Percentiles rank a stretch among this genome's conserved stretches.
Conservation (phyloP, 2,888 invertebrate genomes). For the Patella caerulea region DNA sequence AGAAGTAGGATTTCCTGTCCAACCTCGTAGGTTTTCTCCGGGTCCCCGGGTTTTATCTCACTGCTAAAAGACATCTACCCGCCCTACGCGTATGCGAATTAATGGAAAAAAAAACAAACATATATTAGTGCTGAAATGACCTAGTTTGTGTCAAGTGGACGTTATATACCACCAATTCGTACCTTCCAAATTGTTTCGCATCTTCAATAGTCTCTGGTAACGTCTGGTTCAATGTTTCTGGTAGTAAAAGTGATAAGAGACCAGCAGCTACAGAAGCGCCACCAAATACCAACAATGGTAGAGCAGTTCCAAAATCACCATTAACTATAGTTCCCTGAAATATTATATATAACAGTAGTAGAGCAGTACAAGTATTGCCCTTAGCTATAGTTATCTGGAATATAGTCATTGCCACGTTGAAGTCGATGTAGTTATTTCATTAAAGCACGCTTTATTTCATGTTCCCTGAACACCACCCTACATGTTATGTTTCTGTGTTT, state of each 20-base stretch:
- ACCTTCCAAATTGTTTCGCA: slow-evolving; percentile 35
- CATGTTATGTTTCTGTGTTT: no score
- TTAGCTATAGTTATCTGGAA: not conserved
- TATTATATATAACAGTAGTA: no score
- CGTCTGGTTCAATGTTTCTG: slow-evolving; percentile 83
- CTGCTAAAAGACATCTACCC: no score
- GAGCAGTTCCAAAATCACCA: slow-evolving; percentile 28
- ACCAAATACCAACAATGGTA: slow-evolving; percentile 82
- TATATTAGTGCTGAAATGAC: no score
- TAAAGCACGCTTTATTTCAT: not conserved
- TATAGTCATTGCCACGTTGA: no score
- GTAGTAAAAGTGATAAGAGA: slow-evolving; percentile 78
- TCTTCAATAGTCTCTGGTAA: slow-evolving; percentile 77
- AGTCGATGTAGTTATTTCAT: slow-evolving; percentile 26
- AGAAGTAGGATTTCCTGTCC: no score
- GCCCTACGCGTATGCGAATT: no score
- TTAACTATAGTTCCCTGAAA: slow-evolving; percentile 19
- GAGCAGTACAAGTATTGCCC: slow-evolving; percentile 13
- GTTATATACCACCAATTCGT: not conserved
- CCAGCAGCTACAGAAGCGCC: slow-evolving; percentile 80
- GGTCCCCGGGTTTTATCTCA: no score
- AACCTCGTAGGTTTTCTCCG: no score
- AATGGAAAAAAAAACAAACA: no score
- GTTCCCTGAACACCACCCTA: no score
- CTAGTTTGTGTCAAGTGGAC: no score